These are phyloP conservation scores for Microcebus murinus DNA, from an alignment of 2,113 vertebrate genomes.

Conservation along the genomic window DNA sequence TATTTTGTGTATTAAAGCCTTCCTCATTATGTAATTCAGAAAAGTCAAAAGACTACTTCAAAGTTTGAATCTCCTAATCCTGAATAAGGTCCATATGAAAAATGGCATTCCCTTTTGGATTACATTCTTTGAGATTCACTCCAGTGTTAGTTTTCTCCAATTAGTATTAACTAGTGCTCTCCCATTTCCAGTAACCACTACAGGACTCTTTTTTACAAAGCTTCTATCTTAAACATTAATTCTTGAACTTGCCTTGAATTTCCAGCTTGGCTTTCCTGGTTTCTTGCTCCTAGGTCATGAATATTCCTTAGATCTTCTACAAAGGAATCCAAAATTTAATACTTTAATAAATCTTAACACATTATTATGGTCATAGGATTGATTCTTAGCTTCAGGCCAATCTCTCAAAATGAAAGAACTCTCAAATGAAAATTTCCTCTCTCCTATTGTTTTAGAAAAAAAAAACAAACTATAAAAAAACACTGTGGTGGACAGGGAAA, in stretches of 20 bases:
- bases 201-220: constrained; percentile 11
- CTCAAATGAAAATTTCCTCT: constrained; percentile 16
- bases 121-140: constrained; percentile 19
- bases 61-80: neutral
- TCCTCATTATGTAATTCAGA: neutral
- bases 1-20: neutral
- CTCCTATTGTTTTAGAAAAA: neutral
- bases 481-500: neutral
- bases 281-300: neutral
- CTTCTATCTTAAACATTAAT: constrained; percentile 49
- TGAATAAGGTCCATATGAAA: neutral
- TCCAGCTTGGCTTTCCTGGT: constrained; percentile 27
- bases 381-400: neutral
- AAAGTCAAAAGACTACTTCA: neutral
- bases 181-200: neutral
- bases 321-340: constrained; percentile 61
- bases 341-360: neutral
- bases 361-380: neutral
- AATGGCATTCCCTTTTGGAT: neutral
- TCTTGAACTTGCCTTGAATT: constrained; percentile 74
- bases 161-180: neutral
- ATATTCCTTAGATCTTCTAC: constrained; percentile 36
- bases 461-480: neutral
- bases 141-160: neutral
- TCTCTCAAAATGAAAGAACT: constrained; percentile 30